These are phyloP conservation scores for Micromesistius poutassou DNA, from an alignment of 2,797 vertebrate species.

Conservation along the genomic window DNA sequence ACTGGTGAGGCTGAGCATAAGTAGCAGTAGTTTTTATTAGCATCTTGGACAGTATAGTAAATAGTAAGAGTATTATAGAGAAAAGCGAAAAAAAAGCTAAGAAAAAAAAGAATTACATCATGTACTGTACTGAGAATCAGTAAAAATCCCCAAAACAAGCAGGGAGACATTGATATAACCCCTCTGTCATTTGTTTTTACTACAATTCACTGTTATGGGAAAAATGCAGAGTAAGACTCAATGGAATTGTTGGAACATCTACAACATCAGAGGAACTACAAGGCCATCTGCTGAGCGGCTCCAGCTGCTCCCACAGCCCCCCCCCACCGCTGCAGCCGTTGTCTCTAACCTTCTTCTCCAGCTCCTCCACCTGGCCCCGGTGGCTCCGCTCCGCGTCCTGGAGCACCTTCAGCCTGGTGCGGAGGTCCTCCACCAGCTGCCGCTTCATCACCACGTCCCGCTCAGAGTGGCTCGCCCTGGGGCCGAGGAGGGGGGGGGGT, in stretches of 20 bases:
- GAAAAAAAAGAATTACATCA: too few relatives aligned
- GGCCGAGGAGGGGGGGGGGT: too few relatives aligned
- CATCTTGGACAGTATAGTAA: neutral
- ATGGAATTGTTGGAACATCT: neutral
- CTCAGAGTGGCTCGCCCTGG: constrained; percentile 77
- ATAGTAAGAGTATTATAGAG: neutral
- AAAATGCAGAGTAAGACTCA: too few relatives aligned
- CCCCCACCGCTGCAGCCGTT: too few relatives aligned
- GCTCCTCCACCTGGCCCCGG: constrained; percentile 75
- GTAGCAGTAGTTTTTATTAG: neutral
- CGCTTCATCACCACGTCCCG: constrained; percentile 86
- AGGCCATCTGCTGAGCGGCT: neutral
- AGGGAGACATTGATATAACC: too few relatives aligned
- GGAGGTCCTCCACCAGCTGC: constrained; percentile 86
- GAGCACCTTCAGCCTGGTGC: constrained; percentile 80
- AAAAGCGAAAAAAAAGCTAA: neutral
- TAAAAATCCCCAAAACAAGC: too few relatives aligned
- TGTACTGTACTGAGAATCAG: too few relatives aligned
- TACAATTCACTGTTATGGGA: too few relatives aligned
- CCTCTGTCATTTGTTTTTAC: too few relatives aligned
- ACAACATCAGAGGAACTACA: neutral
- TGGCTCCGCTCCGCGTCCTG: constrained; percentile 83
- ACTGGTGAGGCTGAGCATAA: neutral
- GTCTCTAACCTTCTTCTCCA: constrained; percentile 83
- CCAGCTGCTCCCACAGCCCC: neutral